A percentile compares a stretch with the other conserved stretches of the same genome.
These are phyloP conservation scores for Arothron firmamentum DNA, from an alignment of 2,113 vertebrate species.

Conservation along the genomic window DNA sequence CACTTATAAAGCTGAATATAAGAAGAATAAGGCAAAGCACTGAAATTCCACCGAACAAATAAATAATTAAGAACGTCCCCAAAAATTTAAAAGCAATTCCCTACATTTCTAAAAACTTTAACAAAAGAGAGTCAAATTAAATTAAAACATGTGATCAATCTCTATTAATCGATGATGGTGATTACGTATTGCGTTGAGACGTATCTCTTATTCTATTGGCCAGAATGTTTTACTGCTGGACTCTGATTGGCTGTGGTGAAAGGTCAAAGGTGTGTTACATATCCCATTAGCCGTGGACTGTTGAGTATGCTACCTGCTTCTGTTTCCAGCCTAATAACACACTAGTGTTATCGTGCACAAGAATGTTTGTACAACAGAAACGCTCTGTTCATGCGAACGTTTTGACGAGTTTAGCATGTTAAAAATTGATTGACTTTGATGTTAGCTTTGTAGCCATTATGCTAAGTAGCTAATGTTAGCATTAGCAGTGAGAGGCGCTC, in stretches of 20 bases:
- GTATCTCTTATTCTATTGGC: constrained; percentile 41
- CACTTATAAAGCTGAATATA: too few relatives aligned
- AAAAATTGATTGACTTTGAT: neutral
- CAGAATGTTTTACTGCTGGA: neutral
- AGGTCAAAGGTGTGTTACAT: constrained; percentile 41
- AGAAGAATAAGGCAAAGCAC: too few relatives aligned
- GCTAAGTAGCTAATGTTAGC: constrained; percentile 12
- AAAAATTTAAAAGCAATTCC: too few relatives aligned
- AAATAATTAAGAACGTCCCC: too few relatives aligned
- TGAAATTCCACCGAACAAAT: too few relatives aligned
- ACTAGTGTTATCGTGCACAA: neutral
- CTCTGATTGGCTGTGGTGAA: constrained; percentile 41
- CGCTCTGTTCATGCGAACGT: neutral
- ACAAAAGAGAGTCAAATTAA: too few relatives aligned
- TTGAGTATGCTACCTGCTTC: constrained; percentile 1
- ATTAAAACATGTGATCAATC: too few relatives aligned
- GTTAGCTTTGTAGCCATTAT: constrained; percentile 4
- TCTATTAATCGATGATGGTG: neutral
- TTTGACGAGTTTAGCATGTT: constrained; percentile 12
- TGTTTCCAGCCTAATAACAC: neutral
- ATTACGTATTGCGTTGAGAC: neutral
- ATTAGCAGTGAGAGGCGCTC: neutral
- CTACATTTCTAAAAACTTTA: too few relatives aligned
- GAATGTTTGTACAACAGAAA: neutral
- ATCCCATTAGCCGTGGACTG: neutral